Percentiles rank a stretch among this genome's conserved stretches.
phyloP scores from a whole-genome alignment of 2,888 invertebrate species.

The Phoronis australis region DNA sequence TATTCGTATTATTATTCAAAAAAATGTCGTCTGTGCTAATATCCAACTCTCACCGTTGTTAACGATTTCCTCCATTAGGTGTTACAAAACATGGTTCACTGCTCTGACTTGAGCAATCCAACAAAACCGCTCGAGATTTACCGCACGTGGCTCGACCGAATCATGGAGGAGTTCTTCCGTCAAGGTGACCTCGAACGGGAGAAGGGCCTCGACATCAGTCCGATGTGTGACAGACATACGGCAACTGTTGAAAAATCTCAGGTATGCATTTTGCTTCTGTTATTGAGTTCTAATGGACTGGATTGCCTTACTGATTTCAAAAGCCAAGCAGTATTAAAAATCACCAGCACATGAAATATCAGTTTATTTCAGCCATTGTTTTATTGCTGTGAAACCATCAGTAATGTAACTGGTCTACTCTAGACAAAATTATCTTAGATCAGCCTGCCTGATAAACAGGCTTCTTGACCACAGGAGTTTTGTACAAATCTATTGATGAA shows the following conservation, averaged over 20 bases:
- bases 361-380: no score
- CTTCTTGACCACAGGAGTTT: no score
- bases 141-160: slow-evolving; percentile 84
- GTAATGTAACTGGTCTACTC: background rate
- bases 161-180: slow-evolving; percentile 99
- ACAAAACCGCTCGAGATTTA: slow-evolving; percentile 90
- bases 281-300: background rate
- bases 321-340: no score
- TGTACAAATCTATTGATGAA: no score
- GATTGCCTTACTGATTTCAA: no score
- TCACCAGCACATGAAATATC: no score
- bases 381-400: no score
- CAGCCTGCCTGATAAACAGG: background rate
- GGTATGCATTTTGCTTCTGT: slow-evolving; percentile 50
- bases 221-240: slow-evolving; percentile 97
- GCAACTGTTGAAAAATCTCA: slow-evolving; percentile 98
- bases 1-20: no score
- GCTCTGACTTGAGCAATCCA: slow-evolving; percentile 93
- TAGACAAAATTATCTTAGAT: background rate
- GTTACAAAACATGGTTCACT: slow-evolving; percentile 97
- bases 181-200: slow-evolving; percentile 96
- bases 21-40: no score
- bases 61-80: no score
- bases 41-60: no score
- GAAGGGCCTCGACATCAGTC: slow-evolving; percentile 92